Evolutionary conservation across 30 jellyfish, hydroid and myxozoan species (phyloP).

Genomic region (Aurelia sp.): DNA sequence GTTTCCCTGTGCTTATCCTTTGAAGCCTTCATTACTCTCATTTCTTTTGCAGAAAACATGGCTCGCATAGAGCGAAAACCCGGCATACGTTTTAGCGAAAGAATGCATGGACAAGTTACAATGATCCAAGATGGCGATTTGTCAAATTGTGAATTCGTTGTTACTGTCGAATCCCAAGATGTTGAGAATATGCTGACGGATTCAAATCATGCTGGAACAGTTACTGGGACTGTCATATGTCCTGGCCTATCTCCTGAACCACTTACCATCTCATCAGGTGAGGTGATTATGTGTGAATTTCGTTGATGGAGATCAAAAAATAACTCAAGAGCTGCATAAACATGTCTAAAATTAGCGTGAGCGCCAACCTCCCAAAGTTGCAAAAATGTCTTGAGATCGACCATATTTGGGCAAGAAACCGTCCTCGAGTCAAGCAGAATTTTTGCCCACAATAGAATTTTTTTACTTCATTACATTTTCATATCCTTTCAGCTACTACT

Average conservation of each 20-base stretch:
- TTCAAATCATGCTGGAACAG: conserved; percentile 54
- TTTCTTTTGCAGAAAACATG: conserved; percentile 7
- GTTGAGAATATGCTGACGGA: conserved; percentile 66
- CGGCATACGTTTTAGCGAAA: conserved; percentile 75
- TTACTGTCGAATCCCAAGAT: conserved; percentile 69
- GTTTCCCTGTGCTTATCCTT: too few species aligned
- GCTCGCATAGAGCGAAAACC: conserved; percentile 24
- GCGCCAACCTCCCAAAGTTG: too few species aligned
- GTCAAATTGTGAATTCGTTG: conserved; percentile 50
- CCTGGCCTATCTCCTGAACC: conserved; percentile 66
- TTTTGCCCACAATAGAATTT: too few species aligned
- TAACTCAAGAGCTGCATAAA: too few species aligned
- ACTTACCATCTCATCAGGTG: conserved; percentile 43
- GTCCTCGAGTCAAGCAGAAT: too few species aligned
- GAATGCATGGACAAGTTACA: conserved; percentile 70
- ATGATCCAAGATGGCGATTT: conserved; percentile 29
- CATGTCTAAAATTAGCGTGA: too few species aligned
- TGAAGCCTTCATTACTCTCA: too few species aligned
- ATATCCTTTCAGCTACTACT: too few species aligned
- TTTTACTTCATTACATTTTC: too few species aligned
- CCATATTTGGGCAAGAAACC: too few species aligned
- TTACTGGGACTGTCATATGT: conserved; percentile 72
- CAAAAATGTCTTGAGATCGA: too few species aligned
- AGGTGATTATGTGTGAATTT: neutral
- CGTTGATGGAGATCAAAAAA: too few species aligned